A percentile compares a stretch with the other conserved stretches of the same genome.
phyloP scores from a whole-genome alignment of 1,140 invertebrate genomes.

The Chrysoperla carnea region DNA sequence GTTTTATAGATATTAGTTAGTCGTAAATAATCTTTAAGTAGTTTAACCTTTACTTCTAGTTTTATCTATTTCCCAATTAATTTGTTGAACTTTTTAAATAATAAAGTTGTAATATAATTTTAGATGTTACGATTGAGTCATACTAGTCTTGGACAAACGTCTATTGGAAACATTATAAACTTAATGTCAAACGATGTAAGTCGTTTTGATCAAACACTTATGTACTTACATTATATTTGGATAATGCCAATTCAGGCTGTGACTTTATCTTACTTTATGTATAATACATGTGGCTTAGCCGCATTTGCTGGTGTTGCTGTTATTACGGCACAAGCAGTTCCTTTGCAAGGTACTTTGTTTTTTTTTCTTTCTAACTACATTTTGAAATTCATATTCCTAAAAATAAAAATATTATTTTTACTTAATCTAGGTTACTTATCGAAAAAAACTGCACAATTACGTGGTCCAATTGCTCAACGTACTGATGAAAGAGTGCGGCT shows the following conservation, averaged over 20 bases:
- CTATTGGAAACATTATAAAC: constrained; percentile 50
- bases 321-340: constrained; percentile 39
- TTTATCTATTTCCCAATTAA: too few species aligned
- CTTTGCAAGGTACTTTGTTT: constrained; percentile 35
- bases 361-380: not conserved
- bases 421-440: constrained; percentile 39
- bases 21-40: too few species aligned
- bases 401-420: not conserved
- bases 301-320: constrained; percentile 38
- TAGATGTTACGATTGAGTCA: constrained; percentile 13
- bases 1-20: too few species aligned
- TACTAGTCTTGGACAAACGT: constrained; percentile 22
- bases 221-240: constrained; percentile 44
- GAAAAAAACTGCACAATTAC: constrained; percentile 37
- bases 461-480: constrained; percentile 42
- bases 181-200: constrained; percentile 56
- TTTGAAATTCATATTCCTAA: too few species aligned
- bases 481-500: constrained; percentile 66
- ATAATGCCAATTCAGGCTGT: constrained; percentile 54
- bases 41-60: too few species aligned
- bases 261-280: constrained; percentile 41
- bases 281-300: constrained; percentile 33
- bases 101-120: constrained; percentile 20
- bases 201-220: constrained; percentile 30
- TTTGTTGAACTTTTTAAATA: too few species aligned